Base-by-base conservation (phyloP, 1,140 invertebrate genomes). In the Ceratina calcarata region DNA sequence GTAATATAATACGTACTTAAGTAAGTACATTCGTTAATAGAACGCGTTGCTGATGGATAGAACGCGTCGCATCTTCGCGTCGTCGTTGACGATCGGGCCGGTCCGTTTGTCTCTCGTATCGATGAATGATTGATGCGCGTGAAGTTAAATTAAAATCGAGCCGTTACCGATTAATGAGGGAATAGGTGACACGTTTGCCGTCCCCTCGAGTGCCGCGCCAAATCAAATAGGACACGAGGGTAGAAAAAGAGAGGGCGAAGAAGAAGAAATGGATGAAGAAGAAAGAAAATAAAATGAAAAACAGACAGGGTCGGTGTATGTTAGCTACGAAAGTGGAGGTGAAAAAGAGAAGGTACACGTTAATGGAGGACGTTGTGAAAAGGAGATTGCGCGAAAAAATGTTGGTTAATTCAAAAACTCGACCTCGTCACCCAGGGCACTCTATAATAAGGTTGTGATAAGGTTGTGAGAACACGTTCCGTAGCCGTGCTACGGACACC, bases 391-490 rank as follows among this genome's bases (percentile, higher is more conserved):
- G 57, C 24, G 62, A 64, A 53, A 45, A 45, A 45, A 64, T n/a
- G 51, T 62, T 58, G 49, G 24, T 72, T 51, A 37, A 51, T 22
- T 58, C 18, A 6, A 65, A 62, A 49, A 61, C 58, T 82, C 82
- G 82, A 91, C 86, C 83, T 84, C 80, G 70, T 82, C 72, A 89
- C 87, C 37, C 88, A 87, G 85, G 86, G 83, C 87, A 91, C 87
- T 91, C 89, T 92, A 89, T 91, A 91, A 91, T 92, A 92, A 92
- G 92, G 92, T 93, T 93, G 92, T 93, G 92, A 93, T 92, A 92
- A 91, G 92, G 92, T 93, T 93, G 92, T 93, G 92, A 93, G 78
- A 91, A 90, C 86, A 88, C n/a, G n/a, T 57, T 89, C 90, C 90
- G 89, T 91, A 92, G 90, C 89, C 89, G 88, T 86, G 90, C 91